phyloP scores from a whole-genome alignment of 2,888 invertebrate genomes.

The Seira musarum region DNA sequence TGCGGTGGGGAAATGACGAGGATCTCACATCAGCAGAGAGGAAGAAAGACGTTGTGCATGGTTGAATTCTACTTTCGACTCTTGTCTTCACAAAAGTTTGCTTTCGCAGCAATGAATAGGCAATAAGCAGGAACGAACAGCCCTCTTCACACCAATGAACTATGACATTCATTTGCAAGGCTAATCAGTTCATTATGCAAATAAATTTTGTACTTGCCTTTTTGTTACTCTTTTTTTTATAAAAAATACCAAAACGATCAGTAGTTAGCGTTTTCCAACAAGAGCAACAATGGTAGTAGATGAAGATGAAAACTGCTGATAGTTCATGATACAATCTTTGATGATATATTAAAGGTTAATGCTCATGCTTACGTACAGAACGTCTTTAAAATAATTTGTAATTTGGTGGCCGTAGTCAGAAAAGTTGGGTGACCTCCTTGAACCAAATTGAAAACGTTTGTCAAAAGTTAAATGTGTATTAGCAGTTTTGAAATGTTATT shows the following conservation, averaged over 20 bases:
- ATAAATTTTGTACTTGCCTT: constrained; percentile 19
- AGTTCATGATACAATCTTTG: no score
- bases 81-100: not conserved
- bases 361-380: no score
- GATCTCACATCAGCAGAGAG: constrained; percentile 13
- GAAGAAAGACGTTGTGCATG: constrained; percentile 32
- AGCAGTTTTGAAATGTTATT: no score
- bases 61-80: constrained; percentile 35
- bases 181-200: constrained; percentile 57
- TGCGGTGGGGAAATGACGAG: constrained; percentile 1
- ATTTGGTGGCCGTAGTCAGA: no score
- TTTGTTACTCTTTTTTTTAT: constrained; percentile 2
- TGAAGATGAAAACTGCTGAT: no score
- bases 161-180: constrained; percentile 67
- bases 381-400: no score
- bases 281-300: not conserved
- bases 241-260: not conserved
- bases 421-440: no score
- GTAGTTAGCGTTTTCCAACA: not conserved
- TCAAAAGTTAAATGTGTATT: no score
- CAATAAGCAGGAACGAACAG: constrained; percentile 9
- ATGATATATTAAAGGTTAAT: no score
- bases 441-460: no score
- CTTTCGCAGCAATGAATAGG: constrained; percentile 24
- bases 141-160: constrained; percentile 60